phyloP scores from a whole-genome alignment of 2,113 vertebrate species.

The Prionailurus viverrinus region DNA sequence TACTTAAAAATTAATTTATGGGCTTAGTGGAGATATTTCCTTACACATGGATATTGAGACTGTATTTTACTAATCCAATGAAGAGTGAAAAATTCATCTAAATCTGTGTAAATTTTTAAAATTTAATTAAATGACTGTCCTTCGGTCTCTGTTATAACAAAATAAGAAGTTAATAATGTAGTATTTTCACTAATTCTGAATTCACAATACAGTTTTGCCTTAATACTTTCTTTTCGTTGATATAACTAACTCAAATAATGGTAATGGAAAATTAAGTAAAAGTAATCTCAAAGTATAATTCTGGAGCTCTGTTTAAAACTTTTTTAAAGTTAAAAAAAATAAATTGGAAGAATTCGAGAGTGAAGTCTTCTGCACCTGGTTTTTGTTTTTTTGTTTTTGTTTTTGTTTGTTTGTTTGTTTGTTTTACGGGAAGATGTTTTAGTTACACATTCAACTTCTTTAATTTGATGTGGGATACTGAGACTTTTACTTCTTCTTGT shows the following conservation, averaged over 20 bases:
- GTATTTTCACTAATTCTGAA: conserved; percentile 12
- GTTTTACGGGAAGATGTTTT: background rate
- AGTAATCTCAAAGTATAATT: background rate
- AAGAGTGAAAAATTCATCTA: background rate
- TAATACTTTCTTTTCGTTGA: background rate
- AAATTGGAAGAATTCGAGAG: background rate
- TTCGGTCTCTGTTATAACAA: background rate
- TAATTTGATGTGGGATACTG: background rate
- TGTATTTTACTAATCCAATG: background rate
- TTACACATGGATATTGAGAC: background rate
- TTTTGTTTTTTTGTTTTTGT: too few relatives aligned
- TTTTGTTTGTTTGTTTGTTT: background rate
- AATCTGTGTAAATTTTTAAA: background rate
- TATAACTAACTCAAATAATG: background rate
- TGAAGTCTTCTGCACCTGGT: background rate
- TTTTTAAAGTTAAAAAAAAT: background rate
- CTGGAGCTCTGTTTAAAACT: background rate
- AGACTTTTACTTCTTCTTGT: background rate
- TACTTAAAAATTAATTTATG: background rate
- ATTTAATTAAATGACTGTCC: background rate
- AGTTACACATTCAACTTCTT: background rate
- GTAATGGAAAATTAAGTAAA: background rate
- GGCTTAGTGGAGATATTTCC: background rate
- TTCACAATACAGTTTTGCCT: background rate
- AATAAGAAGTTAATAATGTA: background rate